Conservation (phyloP, 92 coral and sea anemone species). For the Porites lobata region DNA sequence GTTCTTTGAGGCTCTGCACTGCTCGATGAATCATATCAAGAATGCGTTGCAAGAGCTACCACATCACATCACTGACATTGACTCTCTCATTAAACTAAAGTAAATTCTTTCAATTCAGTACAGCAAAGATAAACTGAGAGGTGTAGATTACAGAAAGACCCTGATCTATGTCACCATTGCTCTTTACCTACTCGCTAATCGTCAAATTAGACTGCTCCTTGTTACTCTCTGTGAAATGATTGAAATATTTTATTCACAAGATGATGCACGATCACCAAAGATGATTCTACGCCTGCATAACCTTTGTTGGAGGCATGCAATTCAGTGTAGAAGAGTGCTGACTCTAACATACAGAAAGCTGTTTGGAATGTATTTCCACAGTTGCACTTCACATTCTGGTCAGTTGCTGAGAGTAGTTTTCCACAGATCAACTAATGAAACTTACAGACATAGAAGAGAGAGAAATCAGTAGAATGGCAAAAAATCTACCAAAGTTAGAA, state of each 20-base stretch:
- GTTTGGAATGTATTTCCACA: conserved; percentile 74
- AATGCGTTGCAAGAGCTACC: conserved; percentile 50
- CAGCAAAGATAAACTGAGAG: conserved; percentile 57
- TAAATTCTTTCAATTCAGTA: conserved; percentile 33
- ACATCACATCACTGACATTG: conserved; percentile 62
- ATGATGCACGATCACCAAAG: conserved; percentile 55
- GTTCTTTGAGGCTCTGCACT: conserved; percentile 68
- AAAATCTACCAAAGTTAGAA: conserved; percentile 51
- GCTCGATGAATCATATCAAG: conserved; percentile 62
- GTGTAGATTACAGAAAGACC: conserved; percentile 54
- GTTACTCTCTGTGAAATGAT: conserved; percentile 68
- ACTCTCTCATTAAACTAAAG: conserved; percentile 46
- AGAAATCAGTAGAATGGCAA: conserved; percentile 61
- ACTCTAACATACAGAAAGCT: conserved; percentile 67
- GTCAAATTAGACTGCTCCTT: conserved; percentile 43
- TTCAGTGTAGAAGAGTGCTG: conserved; percentile 48
- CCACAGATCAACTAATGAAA: conserved; percentile 58
- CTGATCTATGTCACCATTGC: conserved; percentile 64
- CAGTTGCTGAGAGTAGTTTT: conserved; percentile 34
- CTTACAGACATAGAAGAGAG: conserved; percentile 54
- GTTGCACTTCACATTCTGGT: conserved; percentile 25
- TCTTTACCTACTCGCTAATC: conserved; percentile 33
- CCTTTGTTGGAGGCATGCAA: conserved; percentile 77
- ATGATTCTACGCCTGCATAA: conserved; percentile 58
- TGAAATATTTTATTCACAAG: conserved; percentile 58